phyloP scores from a whole-genome alignment of 2,113 vertebrate species.

The Balaeniceps rex region DNA sequence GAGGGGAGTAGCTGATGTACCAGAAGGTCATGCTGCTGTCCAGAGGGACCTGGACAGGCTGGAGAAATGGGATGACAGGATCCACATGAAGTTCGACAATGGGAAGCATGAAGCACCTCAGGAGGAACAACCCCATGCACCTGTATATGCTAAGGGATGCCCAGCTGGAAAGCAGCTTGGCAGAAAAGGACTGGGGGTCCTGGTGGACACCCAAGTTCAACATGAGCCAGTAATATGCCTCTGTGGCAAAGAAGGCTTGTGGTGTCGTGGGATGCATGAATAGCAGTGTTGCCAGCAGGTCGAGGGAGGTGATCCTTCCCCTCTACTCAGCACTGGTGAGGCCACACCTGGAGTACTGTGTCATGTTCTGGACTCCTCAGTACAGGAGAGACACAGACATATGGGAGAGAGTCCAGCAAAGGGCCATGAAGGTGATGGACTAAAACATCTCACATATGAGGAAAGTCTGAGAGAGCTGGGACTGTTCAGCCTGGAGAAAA shows the following conservation, averaged over 20 bases:
- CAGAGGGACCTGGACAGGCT: not conserved
- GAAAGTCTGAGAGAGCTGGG: not conserved
- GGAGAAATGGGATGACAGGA: not conserved
- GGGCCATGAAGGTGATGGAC: not conserved
- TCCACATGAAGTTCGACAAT: not conserved
- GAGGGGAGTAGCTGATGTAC: accelerated
- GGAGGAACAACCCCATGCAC: not conserved
- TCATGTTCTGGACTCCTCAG: not conserved
- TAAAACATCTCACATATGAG: not conserved
- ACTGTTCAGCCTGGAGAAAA: not conserved
- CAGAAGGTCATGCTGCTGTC: not conserved
- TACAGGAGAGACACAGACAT: not conserved
- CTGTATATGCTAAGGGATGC: not conserved
- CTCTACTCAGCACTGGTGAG: not conserved
- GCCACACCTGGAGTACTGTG: not conserved
- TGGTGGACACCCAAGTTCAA: not conserved
- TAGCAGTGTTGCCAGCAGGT: not conserved
- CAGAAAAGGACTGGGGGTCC: not conserved
- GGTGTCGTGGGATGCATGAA: not conserved
- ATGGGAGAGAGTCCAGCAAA: not conserved
- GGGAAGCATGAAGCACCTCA: too few species aligned
- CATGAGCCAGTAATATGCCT: not conserved
- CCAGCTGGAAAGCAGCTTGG: not conserved
- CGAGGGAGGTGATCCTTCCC: not conserved
- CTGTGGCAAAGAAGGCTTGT: not conserved